Evolutionary conservation across 2,113 vertebrate species (phyloP).

Genomic region (Cavia porcellus): DNA sequence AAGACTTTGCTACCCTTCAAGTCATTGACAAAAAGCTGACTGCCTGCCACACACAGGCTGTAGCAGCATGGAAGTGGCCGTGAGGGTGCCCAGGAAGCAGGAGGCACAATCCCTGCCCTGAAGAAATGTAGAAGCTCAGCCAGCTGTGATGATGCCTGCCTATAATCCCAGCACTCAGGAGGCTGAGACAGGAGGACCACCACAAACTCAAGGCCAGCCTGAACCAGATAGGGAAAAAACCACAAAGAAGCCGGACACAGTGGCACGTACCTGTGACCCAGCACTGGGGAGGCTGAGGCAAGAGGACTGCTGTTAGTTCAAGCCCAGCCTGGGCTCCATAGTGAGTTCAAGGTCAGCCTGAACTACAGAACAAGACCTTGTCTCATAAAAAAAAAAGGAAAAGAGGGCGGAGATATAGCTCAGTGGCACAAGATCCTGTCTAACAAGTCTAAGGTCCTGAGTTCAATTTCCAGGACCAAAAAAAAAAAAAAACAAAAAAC

Average conservation of each 20-base stretch:
- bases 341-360: background rate
- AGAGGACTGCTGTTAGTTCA: background rate
- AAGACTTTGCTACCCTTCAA: background rate
- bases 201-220: background rate
- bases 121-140: background rate
- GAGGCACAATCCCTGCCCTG: background rate
- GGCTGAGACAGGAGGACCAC: background rate
- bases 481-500: too few species aligned
- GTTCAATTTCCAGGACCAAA: too few species aligned
- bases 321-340: background rate
- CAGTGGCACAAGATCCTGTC: too few species aligned
- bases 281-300: background rate
- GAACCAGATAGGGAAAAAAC: background rate
- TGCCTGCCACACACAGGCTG: too few species aligned
- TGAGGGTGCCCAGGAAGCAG: background rate
- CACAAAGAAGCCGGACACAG: background rate
- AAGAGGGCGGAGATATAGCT: too few species aligned
- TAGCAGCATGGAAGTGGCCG: background rate
- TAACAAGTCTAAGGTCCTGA: too few species aligned
- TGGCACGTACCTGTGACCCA: background rate
- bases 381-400: background rate
- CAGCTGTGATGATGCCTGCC: too few species aligned
- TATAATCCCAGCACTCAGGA: too few species aligned
- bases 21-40: background rate
- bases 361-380: background rate